Conservation (phyloP, 35 echinoderm and acorn worm genomes). For the Amphiura filiformis region DNA sequence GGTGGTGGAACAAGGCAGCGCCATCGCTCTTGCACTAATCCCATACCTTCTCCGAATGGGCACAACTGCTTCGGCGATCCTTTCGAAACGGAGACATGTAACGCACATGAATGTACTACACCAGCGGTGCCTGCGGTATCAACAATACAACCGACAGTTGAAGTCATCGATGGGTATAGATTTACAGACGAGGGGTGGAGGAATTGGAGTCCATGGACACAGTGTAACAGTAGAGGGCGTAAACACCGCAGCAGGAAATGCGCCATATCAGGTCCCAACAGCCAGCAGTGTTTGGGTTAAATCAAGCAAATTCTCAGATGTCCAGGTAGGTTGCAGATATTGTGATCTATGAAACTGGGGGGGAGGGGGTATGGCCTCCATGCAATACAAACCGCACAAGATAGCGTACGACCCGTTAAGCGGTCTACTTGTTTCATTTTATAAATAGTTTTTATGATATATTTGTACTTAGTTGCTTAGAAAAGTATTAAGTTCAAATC, state of each 20-base stretch:
- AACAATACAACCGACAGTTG: background rate
- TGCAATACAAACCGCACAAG: too few species aligned
- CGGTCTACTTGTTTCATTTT: too few species aligned
- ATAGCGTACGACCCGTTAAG: too few species aligned
- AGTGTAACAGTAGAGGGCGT: slow-evolving; percentile 30
- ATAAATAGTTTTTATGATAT: too few species aligned
- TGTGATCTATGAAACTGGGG: too few species aligned
- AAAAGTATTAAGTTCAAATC: too few species aligned
- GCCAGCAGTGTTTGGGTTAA: slow-evolving; percentile 13
- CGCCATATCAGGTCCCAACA: background rate
- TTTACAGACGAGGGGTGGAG: slow-evolving; percentile 24
- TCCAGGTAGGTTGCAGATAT: background rate
- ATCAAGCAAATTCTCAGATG: slow-evolving; percentile 30
- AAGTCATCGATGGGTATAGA: background rate
- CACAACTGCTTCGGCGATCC: slow-evolving; percentile 39
- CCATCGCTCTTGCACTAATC: slow-evolving; percentile 50
- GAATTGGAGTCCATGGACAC: slow-evolving; percentile 29
- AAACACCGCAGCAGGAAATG: slow-evolving; percentile 37
- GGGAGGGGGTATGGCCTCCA: too few species aligned
- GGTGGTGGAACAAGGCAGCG: slow-evolving; percentile 54
- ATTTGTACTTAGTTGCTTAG: too few species aligned
- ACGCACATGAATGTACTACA: background rate
- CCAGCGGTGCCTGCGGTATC: background rate
- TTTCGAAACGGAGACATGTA: background rate
- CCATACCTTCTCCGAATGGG: slow-evolving; percentile 52